Conservation (phyloP, 2,113 vertebrate species). For the Dipodomys stephensi region DNA sequence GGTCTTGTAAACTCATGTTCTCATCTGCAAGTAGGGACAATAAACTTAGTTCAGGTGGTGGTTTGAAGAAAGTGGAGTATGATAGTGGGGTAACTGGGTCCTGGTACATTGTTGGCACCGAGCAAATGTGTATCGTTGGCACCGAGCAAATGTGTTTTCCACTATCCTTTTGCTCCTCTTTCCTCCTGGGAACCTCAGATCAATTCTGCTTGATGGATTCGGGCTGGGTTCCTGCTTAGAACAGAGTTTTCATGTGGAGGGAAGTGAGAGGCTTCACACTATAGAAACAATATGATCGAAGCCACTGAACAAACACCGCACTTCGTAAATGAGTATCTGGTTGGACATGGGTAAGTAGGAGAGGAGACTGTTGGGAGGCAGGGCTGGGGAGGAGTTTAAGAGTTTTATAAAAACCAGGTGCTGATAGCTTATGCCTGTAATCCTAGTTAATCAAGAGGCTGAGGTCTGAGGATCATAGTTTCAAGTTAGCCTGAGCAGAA, state of each 20-base stretch:
- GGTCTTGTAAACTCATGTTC: not conserved
- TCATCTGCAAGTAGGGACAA: not conserved
- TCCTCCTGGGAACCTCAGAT: not conserved
- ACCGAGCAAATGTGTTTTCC: not conserved
- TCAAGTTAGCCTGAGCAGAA: too few relatives aligned
- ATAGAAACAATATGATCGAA: not conserved
- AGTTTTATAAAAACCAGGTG: not conserved
- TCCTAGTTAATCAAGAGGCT: too few relatives aligned
- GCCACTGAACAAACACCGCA: accelerated
- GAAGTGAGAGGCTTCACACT: not conserved
- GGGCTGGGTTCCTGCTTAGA: too few relatives aligned
- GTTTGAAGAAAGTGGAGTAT: not conserved
- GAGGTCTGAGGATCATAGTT: too few relatives aligned
- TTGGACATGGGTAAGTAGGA: not conserved
- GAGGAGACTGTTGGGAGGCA: not conserved
- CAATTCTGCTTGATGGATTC: not conserved
- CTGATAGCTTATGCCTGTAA: too few relatives aligned
- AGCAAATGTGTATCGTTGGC: not conserved
- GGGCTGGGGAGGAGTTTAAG: not conserved
- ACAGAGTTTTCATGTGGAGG: not conserved
- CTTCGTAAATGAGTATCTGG: not conserved
- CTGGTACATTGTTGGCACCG: too few relatives aligned
- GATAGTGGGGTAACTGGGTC: not conserved
- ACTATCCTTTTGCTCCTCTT: not conserved
- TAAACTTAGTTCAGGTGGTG: not conserved